These are phyloP conservation scores for Pangasius sanitwongsei DNA, from an alignment of 2,797 vertebrate species.

Conservation along the genomic window DNA sequence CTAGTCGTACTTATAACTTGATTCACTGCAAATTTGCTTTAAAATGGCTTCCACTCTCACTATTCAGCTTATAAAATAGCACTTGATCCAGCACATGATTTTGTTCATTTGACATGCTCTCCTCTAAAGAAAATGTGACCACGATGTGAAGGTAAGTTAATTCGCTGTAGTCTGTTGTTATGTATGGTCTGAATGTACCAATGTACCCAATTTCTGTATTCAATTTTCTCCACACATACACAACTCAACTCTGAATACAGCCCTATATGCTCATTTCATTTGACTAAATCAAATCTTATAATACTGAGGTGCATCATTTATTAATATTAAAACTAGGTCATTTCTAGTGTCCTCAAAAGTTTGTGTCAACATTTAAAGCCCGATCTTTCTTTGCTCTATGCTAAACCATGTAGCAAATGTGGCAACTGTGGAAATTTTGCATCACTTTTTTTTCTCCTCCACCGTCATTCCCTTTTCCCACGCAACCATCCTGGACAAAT, in stretches of 20 bases:
- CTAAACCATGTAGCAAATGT: background rate
- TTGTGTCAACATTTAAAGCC: background rate
- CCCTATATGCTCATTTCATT: background rate
- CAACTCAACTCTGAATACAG: background rate
- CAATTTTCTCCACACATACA: background rate
- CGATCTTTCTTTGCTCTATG: background rate
- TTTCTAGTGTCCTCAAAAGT: background rate
- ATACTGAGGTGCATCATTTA: background rate
- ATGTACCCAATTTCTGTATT: background rate
- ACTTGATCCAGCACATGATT: background rate
- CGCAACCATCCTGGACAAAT: conserved; percentile 32
- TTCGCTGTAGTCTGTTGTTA: background rate
- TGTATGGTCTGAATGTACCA: background rate
- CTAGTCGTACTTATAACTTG: background rate
- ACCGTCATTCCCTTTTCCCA: background rate
- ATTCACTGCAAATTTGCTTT: background rate
- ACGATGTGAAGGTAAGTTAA: background rate
- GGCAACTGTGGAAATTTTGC: conserved; percentile 23
- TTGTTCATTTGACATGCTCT: background rate
- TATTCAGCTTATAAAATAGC: background rate
- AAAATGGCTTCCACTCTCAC: background rate
- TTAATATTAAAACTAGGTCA: background rate
- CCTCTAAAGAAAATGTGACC: background rate
- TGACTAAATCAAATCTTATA: background rate
- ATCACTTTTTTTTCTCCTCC: conserved; percentile 27